These are phyloP conservation scores for Arenaria interpres DNA, from an alignment of 2,113 vertebrate species.

Conservation along the genomic window DNA sequence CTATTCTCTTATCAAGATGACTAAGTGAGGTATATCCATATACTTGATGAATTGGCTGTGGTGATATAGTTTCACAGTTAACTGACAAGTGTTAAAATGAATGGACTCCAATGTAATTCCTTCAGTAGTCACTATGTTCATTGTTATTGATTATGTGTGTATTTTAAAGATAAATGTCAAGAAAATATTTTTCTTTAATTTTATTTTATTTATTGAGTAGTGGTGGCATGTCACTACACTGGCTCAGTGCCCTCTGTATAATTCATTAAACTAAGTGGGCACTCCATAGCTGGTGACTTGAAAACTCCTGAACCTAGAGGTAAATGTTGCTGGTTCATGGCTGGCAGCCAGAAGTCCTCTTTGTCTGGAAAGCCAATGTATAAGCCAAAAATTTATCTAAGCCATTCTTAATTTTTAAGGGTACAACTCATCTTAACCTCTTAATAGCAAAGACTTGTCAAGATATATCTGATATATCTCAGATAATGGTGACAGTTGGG, in stretches of 20 bases:
- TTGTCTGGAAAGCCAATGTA: background rate
- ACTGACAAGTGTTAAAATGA: constrained; percentile 35
- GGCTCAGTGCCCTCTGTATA: background rate
- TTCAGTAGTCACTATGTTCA: background rate
- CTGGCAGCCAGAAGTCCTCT: background rate
- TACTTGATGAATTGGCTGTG: background rate
- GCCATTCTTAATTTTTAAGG: background rate
- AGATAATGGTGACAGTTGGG: background rate
- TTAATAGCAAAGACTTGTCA: background rate
- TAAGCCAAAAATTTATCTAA: background rate
- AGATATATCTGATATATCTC: background rate
- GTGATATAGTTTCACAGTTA: constrained; percentile 52
- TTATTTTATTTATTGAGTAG: constrained; percentile 14
- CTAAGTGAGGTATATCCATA: background rate
- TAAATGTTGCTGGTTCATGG: background rate
- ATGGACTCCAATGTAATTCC: constrained; percentile 1
- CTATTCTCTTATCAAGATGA: background rate
- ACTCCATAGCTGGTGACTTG: background rate
- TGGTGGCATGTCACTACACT: background rate
- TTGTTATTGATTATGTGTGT: constrained; percentile 8
- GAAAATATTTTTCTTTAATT: background rate
- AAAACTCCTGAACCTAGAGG: background rate
- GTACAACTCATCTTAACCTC: background rate
- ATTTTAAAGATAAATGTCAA: constrained; percentile 38
- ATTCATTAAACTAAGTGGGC: constrained; percentile 14